These are phyloP conservation scores for Cebus imitator DNA, from an alignment of 2,113 vertebrate species.

Conservation along the genomic window DNA sequence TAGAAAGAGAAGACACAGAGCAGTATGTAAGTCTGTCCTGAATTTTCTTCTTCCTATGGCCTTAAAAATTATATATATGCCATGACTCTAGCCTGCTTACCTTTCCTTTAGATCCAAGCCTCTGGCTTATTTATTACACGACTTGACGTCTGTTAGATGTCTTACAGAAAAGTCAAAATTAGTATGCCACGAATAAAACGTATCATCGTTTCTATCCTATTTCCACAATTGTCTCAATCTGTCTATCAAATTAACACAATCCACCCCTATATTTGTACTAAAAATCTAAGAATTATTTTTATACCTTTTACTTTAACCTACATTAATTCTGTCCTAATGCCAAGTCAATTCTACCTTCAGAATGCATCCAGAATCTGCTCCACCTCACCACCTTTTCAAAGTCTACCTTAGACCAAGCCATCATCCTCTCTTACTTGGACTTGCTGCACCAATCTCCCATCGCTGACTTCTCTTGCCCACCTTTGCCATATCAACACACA, in stretches of 20 bases:
- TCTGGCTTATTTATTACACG: background rate
- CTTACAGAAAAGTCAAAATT: background rate
- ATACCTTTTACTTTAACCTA: background rate
- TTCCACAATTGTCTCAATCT: background rate
- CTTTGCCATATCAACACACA: background rate
- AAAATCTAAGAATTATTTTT: background rate
- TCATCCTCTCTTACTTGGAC: background rate
- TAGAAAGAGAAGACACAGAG: background rate
- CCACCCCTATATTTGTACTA: background rate
- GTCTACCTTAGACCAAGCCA: background rate
- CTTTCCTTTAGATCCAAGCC: background rate
- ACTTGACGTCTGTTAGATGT: background rate
- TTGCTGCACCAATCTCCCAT: background rate
- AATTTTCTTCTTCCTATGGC: background rate
- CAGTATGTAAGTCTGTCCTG: background rate
- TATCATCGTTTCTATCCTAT: background rate
- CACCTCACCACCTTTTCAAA: background rate
- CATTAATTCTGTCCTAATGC: background rate
- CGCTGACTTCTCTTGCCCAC: background rate
- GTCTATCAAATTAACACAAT: background rate
- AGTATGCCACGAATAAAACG: background rate
- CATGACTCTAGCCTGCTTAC: background rate
- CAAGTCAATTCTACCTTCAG: background rate
- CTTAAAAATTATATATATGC: background rate
- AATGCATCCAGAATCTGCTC: background rate